Percentiles rank a stretch among this genome's conserved stretches.
These are phyloP conservation scores for Pholis gunnellus DNA, from an alignment of 2,113 vertebrate species.

Conservation along the genomic window DNA sequence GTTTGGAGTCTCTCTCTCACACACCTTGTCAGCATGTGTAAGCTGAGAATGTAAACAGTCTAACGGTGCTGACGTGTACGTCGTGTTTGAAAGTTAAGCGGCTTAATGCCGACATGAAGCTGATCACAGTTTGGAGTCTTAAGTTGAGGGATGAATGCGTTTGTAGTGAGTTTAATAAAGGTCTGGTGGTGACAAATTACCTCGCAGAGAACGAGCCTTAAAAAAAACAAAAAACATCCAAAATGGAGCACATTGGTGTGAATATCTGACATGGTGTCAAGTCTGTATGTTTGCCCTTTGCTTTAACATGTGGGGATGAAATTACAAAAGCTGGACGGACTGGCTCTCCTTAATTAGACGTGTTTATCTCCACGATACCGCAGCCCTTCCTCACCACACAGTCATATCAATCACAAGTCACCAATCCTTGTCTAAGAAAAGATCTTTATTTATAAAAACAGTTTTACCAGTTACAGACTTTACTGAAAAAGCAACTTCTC, in stretches of 20 bases:
- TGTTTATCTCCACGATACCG: slow-evolving; percentile 49
- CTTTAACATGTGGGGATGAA: slow-evolving; percentile 38
- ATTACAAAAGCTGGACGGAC: slow-evolving; percentile 27
- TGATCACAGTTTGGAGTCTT: background rate
- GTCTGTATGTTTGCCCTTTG: slow-evolving; percentile 19
- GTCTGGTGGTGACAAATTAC: background rate
- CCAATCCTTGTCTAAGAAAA: slow-evolving; percentile 77
- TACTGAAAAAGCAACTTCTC: slow-evolving; percentile 83
- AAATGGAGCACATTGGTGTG: background rate
- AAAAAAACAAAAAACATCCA: background rate
- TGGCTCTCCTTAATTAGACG: slow-evolving; percentile 65
- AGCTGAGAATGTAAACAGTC: slow-evolving; percentile 40
- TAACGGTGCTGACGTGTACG: background rate
- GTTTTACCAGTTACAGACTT: slow-evolving; percentile 85
- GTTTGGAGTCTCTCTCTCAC: too few relatives aligned
- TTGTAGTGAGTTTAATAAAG: background rate
- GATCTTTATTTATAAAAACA: slow-evolving; percentile 86
- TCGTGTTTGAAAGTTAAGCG: background rate
- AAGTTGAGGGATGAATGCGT: background rate
- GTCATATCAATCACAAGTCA: slow-evolving; percentile 41
- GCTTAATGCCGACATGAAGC: background rate
- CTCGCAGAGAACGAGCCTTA: slow-evolving; percentile 10
- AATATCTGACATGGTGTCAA: slow-evolving; percentile 44
- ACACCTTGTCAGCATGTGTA: slow-evolving; percentile 31
- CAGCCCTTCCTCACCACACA: slow-evolving; percentile 24